Conservation (phyloP, 92 coral and sea anemone species). For the Diadumene lineata region DNA sequence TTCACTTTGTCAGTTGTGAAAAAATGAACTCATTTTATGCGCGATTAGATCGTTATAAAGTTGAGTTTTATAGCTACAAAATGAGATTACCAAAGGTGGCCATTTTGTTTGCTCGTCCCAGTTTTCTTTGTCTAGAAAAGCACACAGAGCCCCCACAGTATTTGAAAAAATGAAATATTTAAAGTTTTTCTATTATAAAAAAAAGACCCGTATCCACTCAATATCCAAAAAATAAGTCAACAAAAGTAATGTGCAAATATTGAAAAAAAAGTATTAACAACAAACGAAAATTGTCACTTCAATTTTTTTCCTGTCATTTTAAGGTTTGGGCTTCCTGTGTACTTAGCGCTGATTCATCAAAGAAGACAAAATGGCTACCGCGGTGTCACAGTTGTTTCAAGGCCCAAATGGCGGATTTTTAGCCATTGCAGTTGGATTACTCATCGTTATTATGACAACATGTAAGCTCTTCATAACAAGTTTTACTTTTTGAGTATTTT, state of each 20-base stretch:
- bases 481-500: neutral
- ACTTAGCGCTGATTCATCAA: constrained; percentile 40
- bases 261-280: too few species aligned
- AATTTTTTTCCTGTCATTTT: neutral
- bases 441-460: constrained; percentile 78
- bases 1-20: neutral
- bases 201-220: too few species aligned
- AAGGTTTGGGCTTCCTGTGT: constrained; percentile 26
- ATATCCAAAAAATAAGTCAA: too few species aligned
- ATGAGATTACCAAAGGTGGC: neutral
- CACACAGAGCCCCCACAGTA: neutral
- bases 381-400: constrained; percentile 55
- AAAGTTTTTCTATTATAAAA: too few species aligned
- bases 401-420: constrained; percentile 76
- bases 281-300: too few species aligned
- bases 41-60: too few species aligned
- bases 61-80: too few species aligned
- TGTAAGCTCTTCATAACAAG: constrained; percentile 38
- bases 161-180: too few species aligned
- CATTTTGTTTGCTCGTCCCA: neutral
- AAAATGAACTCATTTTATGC: too few species aligned
- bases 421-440: constrained; percentile 62
- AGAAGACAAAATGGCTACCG: constrained; percentile 67
- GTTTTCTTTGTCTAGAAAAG: neutral
- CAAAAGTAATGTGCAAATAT: too few species aligned